A percentile compares a stretch with the other conserved stretches of the same genome.
phyloP scores from a whole-genome alignment of 2,797 vertebrate genomes.

The Phoebastria nigripes region DNA sequence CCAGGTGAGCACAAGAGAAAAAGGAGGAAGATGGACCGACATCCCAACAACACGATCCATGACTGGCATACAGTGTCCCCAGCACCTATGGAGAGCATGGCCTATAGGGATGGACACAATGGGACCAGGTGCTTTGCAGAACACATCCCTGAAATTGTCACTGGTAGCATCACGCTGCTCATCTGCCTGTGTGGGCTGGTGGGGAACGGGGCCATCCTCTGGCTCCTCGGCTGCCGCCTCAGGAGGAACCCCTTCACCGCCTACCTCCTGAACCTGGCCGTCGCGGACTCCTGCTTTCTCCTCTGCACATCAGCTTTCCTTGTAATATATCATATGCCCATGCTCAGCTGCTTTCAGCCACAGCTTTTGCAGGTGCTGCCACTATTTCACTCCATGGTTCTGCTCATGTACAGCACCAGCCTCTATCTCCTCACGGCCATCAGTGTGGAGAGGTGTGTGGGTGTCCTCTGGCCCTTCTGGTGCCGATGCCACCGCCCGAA shows the following conservation, averaged over 20 bases:
- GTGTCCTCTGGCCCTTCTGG: slow-evolving; percentile 53
- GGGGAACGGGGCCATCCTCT: slow-evolving; percentile 66
- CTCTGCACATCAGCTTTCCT: slow-evolving; percentile 45
- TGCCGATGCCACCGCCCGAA: background rate
- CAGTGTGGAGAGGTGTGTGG: slow-evolving; percentile 51
- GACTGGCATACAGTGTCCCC: background rate
- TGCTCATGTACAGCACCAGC: background rate
- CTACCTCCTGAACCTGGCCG: slow-evolving; percentile 69
- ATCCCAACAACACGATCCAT: background rate
- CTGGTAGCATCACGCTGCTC: slow-evolving; percentile 46
- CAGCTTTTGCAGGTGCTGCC: background rate
- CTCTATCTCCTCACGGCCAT: slow-evolving; percentile 48
- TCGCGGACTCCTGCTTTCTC: slow-evolving; percentile 56
- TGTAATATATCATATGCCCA: background rate
- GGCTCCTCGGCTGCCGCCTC: slow-evolving; percentile 64
- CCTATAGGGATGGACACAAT: background rate
- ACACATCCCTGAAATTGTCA: background rate
- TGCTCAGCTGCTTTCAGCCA: background rate
- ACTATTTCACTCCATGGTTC: background rate
- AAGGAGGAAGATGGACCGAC: background rate
- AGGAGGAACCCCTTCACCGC: slow-evolving; percentile 58
- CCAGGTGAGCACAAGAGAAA: rapidly evolving
- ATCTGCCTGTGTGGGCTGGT: slow-evolving; percentile 62
- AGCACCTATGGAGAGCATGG: rapidly evolving
- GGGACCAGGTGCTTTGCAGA: background rate